A percentile compares a stretch with the other conserved stretches of the same genome.
phyloP scores from a whole-genome alignment of 2,797 vertebrate species.

The Lateolabrax maculatus region DNA sequence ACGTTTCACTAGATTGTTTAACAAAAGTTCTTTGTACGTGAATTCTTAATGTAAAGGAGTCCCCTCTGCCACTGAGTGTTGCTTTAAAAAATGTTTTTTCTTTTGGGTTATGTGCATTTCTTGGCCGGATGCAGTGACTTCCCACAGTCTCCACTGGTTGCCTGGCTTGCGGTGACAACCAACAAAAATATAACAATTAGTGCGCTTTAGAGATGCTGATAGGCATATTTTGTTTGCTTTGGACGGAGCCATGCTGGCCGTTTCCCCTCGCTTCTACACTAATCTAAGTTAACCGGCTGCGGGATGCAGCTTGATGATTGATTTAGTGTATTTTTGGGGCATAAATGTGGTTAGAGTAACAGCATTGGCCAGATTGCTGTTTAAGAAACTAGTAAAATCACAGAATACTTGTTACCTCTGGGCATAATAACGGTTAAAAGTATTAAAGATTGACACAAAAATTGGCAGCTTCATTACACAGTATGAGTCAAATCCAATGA shows the following conservation, averaged over 20 bases:
- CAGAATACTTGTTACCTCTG: not conserved
- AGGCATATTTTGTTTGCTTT: not conserved
- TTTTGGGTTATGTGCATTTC: not conserved
- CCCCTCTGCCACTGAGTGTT: not conserved
- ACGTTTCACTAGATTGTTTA: not conserved
- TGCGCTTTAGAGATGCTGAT: not conserved
- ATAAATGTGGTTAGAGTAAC: not conserved
- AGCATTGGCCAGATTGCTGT: not conserved
- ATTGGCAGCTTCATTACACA: slow-evolving; percentile 12
- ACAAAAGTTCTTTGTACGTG: not conserved
- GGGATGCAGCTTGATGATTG: not conserved
- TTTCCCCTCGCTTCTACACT: not conserved
- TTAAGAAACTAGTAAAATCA: not conserved
- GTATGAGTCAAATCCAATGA: slow-evolving; percentile 41
- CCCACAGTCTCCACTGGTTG: not conserved
- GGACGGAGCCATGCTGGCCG: not conserved
- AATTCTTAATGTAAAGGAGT: not conserved
- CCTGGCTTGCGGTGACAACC: not conserved
- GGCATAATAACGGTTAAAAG: not conserved
- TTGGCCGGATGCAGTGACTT: too few relatives aligned
- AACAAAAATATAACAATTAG: slow-evolving; percentile 4
- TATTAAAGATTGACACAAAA: slow-evolving; percentile 23
- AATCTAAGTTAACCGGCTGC: not conserved
- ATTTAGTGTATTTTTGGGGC: too few relatives aligned
- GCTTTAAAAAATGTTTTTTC: not conserved